Conservation (phyloP, 2,113 vertebrate species). For the Pan paniscus region DNA sequence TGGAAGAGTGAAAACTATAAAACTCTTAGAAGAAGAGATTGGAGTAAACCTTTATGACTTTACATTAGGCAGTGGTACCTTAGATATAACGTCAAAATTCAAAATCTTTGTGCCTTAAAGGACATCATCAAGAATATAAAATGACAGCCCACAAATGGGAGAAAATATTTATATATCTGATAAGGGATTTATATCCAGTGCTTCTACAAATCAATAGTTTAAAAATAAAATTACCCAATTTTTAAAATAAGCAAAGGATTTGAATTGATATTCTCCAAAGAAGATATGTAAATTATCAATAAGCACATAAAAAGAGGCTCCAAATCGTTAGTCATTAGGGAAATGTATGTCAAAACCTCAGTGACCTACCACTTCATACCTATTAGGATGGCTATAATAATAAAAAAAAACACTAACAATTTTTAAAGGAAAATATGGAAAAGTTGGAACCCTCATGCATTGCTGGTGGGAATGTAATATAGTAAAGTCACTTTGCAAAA, state of each 20-base stretch:
- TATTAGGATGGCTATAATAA: neutral
- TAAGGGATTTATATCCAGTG: neutral
- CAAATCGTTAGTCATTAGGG: neutral
- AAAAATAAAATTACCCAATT: neutral
- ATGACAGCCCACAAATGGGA: neutral
- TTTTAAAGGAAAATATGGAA: neutral
- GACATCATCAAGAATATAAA: neutral
- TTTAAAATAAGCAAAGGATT: neutral
- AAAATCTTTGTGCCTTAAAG: neutral
- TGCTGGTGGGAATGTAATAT: neutral
- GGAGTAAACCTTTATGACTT: neutral
- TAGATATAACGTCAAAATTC: neutral
- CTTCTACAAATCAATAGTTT: neutral
- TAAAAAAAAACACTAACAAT: neutral
- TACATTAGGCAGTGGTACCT: neutral
- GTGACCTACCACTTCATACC: neutral
- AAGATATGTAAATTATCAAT: neutral
- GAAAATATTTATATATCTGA: constrained; percentile 15
- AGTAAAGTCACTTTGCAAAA: neutral
- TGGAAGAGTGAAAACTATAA: neutral
- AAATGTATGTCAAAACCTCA: neutral
- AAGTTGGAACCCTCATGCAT: neutral
- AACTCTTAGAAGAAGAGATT: constrained; percentile 1
- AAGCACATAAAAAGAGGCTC: neutral
- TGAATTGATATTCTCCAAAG: neutral